Evolutionary conservation across 2,797 vertebrate genomes (phyloP), one percentile per base, ranked within the genome.

Genomic region (Anguilla pacifica): DNA sequence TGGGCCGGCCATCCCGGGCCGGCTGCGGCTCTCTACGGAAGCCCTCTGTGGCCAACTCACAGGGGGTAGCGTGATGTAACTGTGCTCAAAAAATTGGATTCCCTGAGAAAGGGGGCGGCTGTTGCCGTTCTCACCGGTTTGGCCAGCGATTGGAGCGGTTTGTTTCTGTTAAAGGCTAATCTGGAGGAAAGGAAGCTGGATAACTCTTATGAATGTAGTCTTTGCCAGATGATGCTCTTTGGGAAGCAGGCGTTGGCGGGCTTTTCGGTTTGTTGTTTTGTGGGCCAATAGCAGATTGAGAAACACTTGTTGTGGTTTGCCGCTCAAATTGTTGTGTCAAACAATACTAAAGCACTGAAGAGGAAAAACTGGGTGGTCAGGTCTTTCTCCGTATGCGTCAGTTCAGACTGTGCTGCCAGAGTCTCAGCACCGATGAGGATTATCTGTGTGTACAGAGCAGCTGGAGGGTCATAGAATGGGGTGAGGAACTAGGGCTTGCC

Each of bases 1-100:
- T 94, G 91, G 94, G 94, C 94, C 94, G 94, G 35, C 10, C 90
- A 87, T 86, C 88, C 57, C 89, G 51, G 79, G 3, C 4, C 43
- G 1, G 35, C 70, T 35, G 28, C 28, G 22, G 31, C 74, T 35
- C 31, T 31, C 59, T 61, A 61, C 0, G 22, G 22, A 61, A 61
- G 4, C 15, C 17, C 59, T 19, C 22, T 22, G 59, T 61, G 19
- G 59, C 59, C 3, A 17, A 35, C 59, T 61, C 11, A 17, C 59
- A 61, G 59, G 19, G 35, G 35, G 59, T 72, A 1, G 1, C 6
- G 64, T 15, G 3, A 70, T 28, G 25, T 6, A 17, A 39, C 3
- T 13, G 1, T 6, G 0, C 2, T 31, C 70, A 39, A 39, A 39
- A 39, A 74, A 74, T 5, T 74, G 31, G 31, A 81, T 9, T 46